Evolutionary conservation across 2,888 invertebrate genomes (phyloP).

Genomic region (Cheilosia pagana): DNA sequence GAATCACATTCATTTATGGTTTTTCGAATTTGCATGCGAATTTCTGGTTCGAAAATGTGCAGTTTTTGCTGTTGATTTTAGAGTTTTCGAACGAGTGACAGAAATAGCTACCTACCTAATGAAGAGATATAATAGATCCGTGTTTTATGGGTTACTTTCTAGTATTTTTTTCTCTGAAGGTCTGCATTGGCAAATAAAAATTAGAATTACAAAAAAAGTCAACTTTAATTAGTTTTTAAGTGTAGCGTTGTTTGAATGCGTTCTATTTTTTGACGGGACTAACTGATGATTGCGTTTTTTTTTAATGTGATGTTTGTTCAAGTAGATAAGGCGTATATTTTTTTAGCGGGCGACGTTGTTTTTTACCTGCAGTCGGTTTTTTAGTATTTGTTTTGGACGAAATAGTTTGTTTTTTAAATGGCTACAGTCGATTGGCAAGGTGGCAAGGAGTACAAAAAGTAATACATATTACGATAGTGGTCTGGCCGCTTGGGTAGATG

Average conservation of each 20-base stretch:
- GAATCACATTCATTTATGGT: constrained; percentile 16
- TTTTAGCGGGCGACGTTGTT: not conserved
- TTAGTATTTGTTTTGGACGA: constrained; percentile 4
- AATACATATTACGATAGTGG: too few relatives aligned
- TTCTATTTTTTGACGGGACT: not conserved
- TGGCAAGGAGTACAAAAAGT: too few relatives aligned
- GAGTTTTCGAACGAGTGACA: not conserved
- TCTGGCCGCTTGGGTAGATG: too few relatives aligned
- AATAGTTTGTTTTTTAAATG: not conserved
- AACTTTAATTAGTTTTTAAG: constrained; percentile 14
- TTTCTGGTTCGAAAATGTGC: constrained; percentile 13
- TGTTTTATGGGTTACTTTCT: not conserved
- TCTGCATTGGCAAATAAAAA: constrained; percentile 24
- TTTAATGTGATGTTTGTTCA: constrained; percentile 15
- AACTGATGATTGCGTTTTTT: not conserved
- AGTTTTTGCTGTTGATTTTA: not conserved
- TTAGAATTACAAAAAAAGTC: constrained; percentile 33
- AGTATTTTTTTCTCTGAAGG: not conserved
- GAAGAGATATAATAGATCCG: too few relatives aligned
- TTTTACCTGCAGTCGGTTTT: not conserved
- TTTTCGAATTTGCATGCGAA: constrained; percentile 15
- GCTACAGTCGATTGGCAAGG: too few relatives aligned
- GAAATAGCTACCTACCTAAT: too few relatives aligned
- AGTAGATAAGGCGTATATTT: not conserved
- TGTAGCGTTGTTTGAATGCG: not conserved